Evolutionary conservation across 1,140 invertebrate species (phyloP), one percentile per base, ranked within the genome.

Genomic region (Drosophila melanica): DNA sequence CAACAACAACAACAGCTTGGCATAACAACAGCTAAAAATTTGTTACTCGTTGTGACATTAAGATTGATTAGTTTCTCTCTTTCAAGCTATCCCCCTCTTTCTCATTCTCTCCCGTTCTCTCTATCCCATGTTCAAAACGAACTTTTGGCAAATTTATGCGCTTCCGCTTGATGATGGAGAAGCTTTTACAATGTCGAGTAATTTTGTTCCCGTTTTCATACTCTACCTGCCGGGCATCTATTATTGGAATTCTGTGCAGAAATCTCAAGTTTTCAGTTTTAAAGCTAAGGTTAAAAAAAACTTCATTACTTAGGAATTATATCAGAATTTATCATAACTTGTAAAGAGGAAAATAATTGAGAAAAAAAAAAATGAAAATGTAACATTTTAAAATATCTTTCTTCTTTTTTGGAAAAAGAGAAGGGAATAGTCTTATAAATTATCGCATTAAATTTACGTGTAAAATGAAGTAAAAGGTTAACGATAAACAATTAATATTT

Each of bases 41-140:
- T 75, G 73, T 74, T 75, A 76, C 71, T 84, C 65, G 79, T 62
- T 72, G 79, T 75, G 73, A 89, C 84, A 80, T 84, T 62, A 87
- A 87, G 84, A 87, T 87, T 87, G 84, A 87, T 87, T 87, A 87
- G 84, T 89, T 80, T 87, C 81, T 70, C 72, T 70, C 58, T 27
- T 45, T 53, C 37, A 33, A 30, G 42, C 27, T 27, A 16, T 51
- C 14, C 16, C 47, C 8, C 18, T 27, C 23, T 11, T 33, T 54
- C 41, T 33, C n/a, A 3, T 23, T 57, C n/a, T 23, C 16, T 10
- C 45, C n/a, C 12, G 1, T 20, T 14, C 37, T 47, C 23, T 65
- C 39, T 18, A 9, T 11, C 20, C 12, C 3, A 20, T 10, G 30
- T 33, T 62, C 23, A 30, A 70, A 73, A 53, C 65, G 62, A 64